Evolutionary conservation across 2,888 invertebrate species (phyloP), one percentile per base, ranked within the genome.

Genomic region (Hofmannophila pseudospretella): DNA sequence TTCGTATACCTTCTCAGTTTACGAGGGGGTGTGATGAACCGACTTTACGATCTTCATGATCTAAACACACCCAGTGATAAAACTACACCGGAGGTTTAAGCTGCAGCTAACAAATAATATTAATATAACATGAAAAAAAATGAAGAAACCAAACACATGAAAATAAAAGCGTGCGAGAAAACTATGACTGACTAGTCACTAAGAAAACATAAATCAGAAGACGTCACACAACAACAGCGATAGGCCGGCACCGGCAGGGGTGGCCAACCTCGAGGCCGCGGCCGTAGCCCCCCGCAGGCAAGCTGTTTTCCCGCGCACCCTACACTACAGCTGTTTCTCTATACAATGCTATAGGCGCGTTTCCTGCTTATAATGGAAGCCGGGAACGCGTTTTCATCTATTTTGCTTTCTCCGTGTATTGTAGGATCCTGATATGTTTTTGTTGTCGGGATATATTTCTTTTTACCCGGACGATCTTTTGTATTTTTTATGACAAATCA

Each of bases 151-250:
- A 36, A 42, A 44, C 32, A 35, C 39, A 49, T 50, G 34, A 47
- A 34, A 30, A 9, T 23, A 22, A 16, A 32, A 42, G 42, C 32
- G 32, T 45, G 41, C 37, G 42, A 42, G 41, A n/a, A n/a, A 41
- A 34, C 39, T 47, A 28, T 39, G 51, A 16, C 16, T 16, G 16
- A 40, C 49, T 46, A 68, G 67, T 69, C 67, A 76, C 74, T 55
- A 70, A 67, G 70, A 61, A 47, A 53, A 54, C 67, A 81, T 75
- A 73, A 79, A 76, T 74, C 74, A 73, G 58, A 58, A 51, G 54
- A 61, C 54, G 79, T 79, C 66, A 63, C 69, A 72, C 70, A 70
- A 72, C 71, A 59, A 54, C 44, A 59, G 54, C 45, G 60, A 58
- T 52, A 54, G 56, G 58, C 50, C 44, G 54, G 45, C 10, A 3